phyloP scores from a whole-genome alignment of 2,797 vertebrate species.

The Sebastes aleutianus region DNA sequence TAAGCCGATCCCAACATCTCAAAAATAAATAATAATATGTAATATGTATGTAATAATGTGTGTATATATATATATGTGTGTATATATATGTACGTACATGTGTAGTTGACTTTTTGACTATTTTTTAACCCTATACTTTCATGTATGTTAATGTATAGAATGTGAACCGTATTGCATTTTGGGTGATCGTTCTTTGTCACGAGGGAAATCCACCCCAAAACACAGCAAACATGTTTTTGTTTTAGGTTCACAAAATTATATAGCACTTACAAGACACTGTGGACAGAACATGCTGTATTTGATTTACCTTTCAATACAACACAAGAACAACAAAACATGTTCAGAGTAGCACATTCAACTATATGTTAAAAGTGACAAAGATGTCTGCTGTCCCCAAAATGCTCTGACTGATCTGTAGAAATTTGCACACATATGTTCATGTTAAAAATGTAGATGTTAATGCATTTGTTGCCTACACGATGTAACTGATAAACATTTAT shows the following conservation, averaged over 20 bases:
- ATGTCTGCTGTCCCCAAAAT: not conserved
- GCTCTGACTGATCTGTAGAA: not conserved
- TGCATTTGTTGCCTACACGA: not conserved
- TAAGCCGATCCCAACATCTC: not conserved
- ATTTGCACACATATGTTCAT: not conserved
- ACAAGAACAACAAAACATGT: not conserved
- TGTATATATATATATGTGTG: no score
- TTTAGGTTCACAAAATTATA: constrained; percentile 17
- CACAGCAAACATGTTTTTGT: constrained; percentile 29
- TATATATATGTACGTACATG: no score
- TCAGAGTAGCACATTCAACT: not conserved
- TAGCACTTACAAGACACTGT: constrained; percentile 1
- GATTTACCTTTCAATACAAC: constrained; percentile 1
- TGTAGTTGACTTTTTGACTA: no score
- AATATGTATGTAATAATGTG: no score
- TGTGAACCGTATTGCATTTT: not conserved
- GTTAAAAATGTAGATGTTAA: not conserved
- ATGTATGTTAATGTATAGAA: not conserved
- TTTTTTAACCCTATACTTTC: fast-evolving
- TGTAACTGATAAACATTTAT: not conserved
- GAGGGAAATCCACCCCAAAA: constrained; percentile 5
- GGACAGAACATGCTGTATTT: not conserved
- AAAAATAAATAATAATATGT: no score
- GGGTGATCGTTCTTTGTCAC: constrained; percentile 17
- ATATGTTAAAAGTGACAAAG: not conserved